Evolutionary conservation across 2,888 invertebrate species (phyloP).

Genomic region (Melieria picta): DNA sequence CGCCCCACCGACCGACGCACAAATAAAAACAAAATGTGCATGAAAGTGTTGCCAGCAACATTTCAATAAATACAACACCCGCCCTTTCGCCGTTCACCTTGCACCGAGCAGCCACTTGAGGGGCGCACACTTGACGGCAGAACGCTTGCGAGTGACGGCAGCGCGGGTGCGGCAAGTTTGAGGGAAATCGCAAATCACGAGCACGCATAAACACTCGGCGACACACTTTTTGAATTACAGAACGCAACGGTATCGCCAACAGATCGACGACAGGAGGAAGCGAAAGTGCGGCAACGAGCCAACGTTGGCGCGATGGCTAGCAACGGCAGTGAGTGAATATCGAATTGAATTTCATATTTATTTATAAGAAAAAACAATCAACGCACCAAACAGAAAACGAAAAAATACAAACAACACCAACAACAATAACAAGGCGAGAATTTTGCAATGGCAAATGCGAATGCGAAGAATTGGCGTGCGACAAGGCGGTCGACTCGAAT

Average conservation of each 20-base stretch:
- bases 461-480: slow-evolving; percentile 11
- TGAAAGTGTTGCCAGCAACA: slow-evolving; percentile 28
- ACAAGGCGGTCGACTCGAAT: slow-evolving; percentile 11
- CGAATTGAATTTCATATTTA: slow-evolving; percentile 35
- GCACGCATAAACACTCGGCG: slow-evolving; percentile 21
- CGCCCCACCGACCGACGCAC: too few relatives aligned
- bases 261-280: background rate
- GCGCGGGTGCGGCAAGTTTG: too few relatives aligned
- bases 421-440: slow-evolving; percentile 8
- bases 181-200: slow-evolving; percentile 6
- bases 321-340: background rate
- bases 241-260: background rate
- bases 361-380: slow-evolving; percentile 23
- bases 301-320: background rate
- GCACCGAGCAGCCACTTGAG: background rate
- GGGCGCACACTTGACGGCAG: slow-evolving; percentile 18
- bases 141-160: slow-evolving; percentile 2
- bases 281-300: background rate
- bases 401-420: slow-evolving; percentile 10
- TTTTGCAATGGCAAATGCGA: background rate
- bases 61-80: slow-evolving; percentile 24
- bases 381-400: background rate
- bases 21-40: background rate
- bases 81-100: background rate
- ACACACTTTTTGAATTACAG: slow-evolving; percentile 34